phyloP scores from a whole-genome alignment of 2,797 vertebrate genomes.

The Phrynocephalus vlangalii region DNA sequence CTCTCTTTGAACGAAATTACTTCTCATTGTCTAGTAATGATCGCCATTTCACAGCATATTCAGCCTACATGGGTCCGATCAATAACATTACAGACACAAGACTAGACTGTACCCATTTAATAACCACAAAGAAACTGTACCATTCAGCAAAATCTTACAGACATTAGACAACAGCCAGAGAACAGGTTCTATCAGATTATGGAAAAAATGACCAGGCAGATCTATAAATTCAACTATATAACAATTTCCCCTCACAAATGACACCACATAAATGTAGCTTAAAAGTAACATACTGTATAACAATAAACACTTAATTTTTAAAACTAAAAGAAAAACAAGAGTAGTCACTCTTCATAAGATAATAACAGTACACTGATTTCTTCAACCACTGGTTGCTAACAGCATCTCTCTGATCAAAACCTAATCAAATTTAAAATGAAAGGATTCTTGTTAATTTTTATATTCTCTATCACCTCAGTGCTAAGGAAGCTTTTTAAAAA shows the following conservation, averaged over 20 bases:
- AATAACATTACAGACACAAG: constrained; percentile 82
- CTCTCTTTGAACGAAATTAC: constrained; percentile 56
- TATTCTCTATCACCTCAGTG: neutral
- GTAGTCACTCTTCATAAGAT: constrained; percentile 19
- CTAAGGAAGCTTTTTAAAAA: constrained; percentile 14
- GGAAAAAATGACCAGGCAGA: constrained; percentile 54
- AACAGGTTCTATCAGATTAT: constrained; percentile 45
- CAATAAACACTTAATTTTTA: neutral
- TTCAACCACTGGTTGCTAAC: constrained; percentile 78
- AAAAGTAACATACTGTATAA: rapidly evolving
- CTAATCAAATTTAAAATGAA: neutral
- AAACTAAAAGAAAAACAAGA: neutral
- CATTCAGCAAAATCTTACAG: constrained; percentile 80
- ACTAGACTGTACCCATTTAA: constrained; percentile 83
- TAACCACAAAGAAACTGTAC: constrained; percentile 80
- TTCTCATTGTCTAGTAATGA: constrained; percentile 74
- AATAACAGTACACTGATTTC: neutral
- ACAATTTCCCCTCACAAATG: constrained; percentile 12
- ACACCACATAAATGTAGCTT: rapidly evolving
- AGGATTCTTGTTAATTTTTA: rapidly evolving
- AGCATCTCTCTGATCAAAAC: constrained; percentile 30
- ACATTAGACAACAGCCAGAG: constrained; percentile 40
- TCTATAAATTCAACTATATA: constrained; percentile 46
- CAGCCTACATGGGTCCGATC: constrained; percentile 79
- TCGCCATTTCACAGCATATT: constrained; percentile 80